Percentiles rank a stretch among this genome's conserved stretches.
Conservation (phyloP, 2,888 invertebrate species). For the Pristionchus mayeri region DNA sequence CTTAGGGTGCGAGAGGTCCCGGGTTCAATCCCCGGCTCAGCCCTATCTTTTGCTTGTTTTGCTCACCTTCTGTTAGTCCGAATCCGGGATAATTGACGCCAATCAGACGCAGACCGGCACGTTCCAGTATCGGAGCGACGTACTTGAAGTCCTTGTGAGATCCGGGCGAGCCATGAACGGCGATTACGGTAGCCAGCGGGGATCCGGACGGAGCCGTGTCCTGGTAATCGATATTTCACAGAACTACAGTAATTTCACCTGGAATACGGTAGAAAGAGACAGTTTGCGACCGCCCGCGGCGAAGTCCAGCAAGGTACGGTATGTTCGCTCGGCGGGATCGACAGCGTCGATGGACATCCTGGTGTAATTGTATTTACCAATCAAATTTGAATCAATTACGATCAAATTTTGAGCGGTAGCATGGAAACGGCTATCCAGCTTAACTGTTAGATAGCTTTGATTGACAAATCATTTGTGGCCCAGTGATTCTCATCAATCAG, state of each 20-base stretch:
- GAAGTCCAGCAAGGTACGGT: constrained; percentile 22
- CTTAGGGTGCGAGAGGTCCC: constrained; percentile 77
- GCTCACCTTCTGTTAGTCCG: constrained; percentile 53
- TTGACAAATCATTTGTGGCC: no score
- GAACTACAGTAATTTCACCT: neutral
- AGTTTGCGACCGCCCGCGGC: neutral
- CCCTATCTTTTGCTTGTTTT: constrained; percentile 2
- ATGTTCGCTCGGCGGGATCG: no score
- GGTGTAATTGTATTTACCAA: no score
- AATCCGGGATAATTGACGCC: constrained; percentile 66
- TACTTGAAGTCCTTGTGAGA: constrained; percentile 68
- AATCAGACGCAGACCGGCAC: constrained; percentile 57
- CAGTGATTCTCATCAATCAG: no score
- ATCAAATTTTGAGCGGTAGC: no score
- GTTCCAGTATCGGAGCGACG: constrained; percentile 56
- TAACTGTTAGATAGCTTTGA: no score
- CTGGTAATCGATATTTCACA: constrained; percentile 53
- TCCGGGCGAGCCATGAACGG: constrained; percentile 64
- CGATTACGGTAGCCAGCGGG: constrained; percentile 60
- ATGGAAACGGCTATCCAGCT: no score
- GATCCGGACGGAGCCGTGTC: constrained; percentile 60
- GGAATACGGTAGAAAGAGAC: neutral
- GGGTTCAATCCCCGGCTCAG: constrained; percentile 74
- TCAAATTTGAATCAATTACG: no score
- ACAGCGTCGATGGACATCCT: no score